Conservation (phyloP, 2,888 invertebrate species). For the Calameuta pallipes region DNA sequence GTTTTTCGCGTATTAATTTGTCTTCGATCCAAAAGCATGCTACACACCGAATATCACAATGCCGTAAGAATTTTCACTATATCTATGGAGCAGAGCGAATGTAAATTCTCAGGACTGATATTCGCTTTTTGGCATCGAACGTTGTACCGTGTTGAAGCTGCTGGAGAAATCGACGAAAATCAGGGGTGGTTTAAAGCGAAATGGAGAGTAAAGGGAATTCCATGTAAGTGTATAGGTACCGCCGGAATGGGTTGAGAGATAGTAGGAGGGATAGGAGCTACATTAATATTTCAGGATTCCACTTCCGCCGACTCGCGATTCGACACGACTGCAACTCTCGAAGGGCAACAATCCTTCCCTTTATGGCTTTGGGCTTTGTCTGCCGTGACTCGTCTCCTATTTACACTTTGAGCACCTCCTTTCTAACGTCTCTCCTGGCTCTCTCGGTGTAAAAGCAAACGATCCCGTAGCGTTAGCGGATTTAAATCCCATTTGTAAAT, state of each 20-base stretch:
- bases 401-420: conserved; percentile 40
- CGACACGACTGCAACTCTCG: conserved; percentile 27
- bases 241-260: conserved; percentile 15
- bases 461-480: conserved; percentile 28
- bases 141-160: neutral
- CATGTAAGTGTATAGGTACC: too few relatives aligned
- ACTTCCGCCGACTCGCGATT: conserved; percentile 41
- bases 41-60: too few relatives aligned
- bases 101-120: neutral
- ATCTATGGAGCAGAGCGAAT: neutral
- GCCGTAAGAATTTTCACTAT: too few relatives aligned
- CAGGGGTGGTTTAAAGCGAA: neutral
- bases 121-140: neutral
- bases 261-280: conserved; percentile 30
- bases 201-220: conserved; percentile 3
- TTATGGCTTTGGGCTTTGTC: conserved; percentile 28
- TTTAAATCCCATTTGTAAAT: conserved; percentile 44
- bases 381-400: conserved; percentile 36
- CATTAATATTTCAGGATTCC: conserved; percentile 51
- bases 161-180: neutral
- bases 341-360: conserved; percentile 32
- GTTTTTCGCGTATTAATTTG: conserved; percentile 10
- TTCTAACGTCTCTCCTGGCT: conserved; percentile 13
- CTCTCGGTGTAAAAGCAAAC: conserved; percentile 27
- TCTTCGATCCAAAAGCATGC: too few relatives aligned